These are phyloP conservation scores for Tyto alba DNA, from an alignment of 2,113 vertebrate genomes.

Conservation along the genomic window DNA sequence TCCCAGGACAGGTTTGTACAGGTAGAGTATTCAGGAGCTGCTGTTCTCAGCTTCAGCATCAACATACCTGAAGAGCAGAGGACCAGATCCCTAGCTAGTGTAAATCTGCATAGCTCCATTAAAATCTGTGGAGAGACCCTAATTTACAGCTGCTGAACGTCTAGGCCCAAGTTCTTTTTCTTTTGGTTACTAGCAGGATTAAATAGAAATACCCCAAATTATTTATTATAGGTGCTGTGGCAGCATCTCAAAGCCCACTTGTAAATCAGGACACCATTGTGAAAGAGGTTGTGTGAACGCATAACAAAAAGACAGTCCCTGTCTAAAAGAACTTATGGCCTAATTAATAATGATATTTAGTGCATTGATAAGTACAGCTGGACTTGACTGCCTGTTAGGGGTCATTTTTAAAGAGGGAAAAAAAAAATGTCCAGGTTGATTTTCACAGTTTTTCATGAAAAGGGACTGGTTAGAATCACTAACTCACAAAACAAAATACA, in stretches of 20 bases:
- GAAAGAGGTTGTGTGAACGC: not conserved
- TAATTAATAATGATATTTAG: not conserved
- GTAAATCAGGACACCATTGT: not conserved
- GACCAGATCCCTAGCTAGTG: not conserved
- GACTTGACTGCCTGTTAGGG: not conserved
- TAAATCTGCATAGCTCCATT: not conserved
- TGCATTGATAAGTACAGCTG: not conserved
- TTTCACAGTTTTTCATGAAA: not conserved
- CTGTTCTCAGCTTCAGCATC: not conserved
- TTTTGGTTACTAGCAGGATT: constrained; percentile 1
- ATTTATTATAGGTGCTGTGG: not conserved
- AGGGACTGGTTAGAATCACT: not conserved
- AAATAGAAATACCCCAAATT: not conserved
- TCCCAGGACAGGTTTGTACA: not conserved
- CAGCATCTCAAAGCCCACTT: not conserved
- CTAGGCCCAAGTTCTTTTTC: not conserved
- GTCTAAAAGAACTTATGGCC: not conserved
- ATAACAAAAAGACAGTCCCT: not conserved
- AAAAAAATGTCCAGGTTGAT: not conserved
- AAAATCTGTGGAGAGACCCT: not conserved
- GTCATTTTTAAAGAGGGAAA: not conserved
- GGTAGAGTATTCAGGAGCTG: not conserved
- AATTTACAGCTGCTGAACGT: constrained; percentile 14
- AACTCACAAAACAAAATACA: not conserved
- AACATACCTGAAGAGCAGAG: not conserved